Evolutionary conservation across 35 echinoderm and acorn worm genomes (phyloP).

Genomic region (Apostichopus californicus): DNA sequence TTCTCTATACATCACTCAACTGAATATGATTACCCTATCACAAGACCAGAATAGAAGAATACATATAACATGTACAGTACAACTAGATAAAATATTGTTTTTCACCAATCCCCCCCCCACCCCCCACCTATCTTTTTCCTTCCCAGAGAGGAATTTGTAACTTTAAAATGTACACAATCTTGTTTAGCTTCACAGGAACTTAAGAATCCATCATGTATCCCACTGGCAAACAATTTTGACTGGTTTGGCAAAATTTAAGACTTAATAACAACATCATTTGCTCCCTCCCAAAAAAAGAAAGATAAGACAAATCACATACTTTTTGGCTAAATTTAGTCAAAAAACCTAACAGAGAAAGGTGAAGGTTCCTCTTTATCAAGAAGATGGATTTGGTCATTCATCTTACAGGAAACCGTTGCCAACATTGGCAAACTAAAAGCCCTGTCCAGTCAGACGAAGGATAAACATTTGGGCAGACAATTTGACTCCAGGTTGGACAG

Average conservation of each 20-base stretch:
- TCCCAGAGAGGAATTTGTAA: not conserved
- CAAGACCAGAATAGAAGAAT: no score
- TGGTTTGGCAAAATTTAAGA: not conserved
- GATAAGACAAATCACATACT: not conserved
- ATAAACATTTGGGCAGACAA: constrained; percentile 22
- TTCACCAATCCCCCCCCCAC: no score
- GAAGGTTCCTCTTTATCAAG: not conserved
- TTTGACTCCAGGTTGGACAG: constrained; percentile 22
- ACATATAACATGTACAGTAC: no score
- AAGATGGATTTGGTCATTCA: not conserved
- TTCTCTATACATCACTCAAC: no score
- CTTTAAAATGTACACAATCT: not conserved
- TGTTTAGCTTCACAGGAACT: not conserved
- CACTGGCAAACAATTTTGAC: not conserved
- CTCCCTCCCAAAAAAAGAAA: not conserved
- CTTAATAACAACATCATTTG: not conserved
- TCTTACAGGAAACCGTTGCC: not conserved
- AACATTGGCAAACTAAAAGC: not conserved
- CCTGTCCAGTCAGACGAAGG: constrained; percentile 17
- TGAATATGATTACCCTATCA: no score
- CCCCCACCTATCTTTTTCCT: not conserved
- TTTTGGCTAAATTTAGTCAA: not conserved
- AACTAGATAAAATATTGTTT: no score
- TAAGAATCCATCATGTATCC: not conserved
- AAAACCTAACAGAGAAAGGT: not conserved